These are phyloP conservation scores for Hippocampus guttulatus DNA, from an alignment of 2,113 vertebrate species.

Conservation along the genomic window DNA sequence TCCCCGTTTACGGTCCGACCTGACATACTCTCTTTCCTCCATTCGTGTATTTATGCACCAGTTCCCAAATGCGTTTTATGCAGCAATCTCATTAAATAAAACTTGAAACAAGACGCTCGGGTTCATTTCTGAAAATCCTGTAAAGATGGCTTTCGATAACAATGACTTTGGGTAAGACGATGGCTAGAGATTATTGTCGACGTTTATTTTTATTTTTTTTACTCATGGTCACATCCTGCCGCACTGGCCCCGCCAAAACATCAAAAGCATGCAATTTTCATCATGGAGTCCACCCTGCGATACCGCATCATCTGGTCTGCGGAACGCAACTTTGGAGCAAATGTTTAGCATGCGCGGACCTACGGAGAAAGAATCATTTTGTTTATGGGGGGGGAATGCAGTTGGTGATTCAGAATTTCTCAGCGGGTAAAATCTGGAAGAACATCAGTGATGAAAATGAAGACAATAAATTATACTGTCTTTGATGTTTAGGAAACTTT, in stretches of 20 bases:
- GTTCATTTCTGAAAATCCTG: background rate
- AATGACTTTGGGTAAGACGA: background rate
- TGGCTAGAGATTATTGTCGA: slow-evolving; percentile 57
- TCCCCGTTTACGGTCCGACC: background rate
- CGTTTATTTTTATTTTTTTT: slow-evolving; percentile 17
- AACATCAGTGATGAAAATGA: background rate
- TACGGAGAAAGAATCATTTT: background rate
- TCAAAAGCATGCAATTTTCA: slow-evolving; percentile 34
- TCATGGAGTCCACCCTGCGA: slow-evolving; percentile 16
- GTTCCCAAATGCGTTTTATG: too few relatives aligned
- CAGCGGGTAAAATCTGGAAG: background rate
- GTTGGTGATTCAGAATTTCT: background rate
- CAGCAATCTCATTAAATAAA: too few relatives aligned
- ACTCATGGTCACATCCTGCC: slow-evolving; percentile 37
- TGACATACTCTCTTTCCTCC: too few relatives aligned
- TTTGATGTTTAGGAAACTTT: background rate
- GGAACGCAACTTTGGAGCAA: background rate
- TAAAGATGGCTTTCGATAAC: background rate
- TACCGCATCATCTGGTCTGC: slow-evolving; percentile 7
- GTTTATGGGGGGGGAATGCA: background rate
- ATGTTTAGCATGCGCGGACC: background rate
- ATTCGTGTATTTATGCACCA: too few relatives aligned
- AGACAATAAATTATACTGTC: background rate
- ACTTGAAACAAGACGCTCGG: too few relatives aligned
- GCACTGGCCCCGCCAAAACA: slow-evolving; percentile 21